Conservation (phyloP, 2,113 vertebrate genomes). For the Neoarius graeffei region DNA sequence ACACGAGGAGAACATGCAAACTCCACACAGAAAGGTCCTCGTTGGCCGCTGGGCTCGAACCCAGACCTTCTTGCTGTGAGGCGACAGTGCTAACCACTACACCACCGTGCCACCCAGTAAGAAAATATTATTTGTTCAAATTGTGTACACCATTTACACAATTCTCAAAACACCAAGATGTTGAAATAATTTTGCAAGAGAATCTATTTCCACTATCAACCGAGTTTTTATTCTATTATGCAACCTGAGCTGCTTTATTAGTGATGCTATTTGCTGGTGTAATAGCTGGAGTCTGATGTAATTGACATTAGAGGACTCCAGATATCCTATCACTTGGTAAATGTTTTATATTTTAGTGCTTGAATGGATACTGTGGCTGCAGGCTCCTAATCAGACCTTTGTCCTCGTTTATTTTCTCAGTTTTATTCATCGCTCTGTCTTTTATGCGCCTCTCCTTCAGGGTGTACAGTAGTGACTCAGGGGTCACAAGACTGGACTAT, state of each 20-base stretch:
- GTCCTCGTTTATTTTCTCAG: constrained; percentile 27
- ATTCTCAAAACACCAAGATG: background rate
- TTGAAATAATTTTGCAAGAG: background rate
- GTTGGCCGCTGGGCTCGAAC: no score
- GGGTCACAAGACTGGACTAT: constrained; percentile 70
- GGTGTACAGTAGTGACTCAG: constrained; percentile 50
- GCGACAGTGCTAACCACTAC: no score
- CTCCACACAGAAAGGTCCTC: no score
- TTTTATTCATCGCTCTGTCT: background rate
- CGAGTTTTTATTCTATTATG: background rate
- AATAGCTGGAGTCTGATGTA: constrained; percentile 30
- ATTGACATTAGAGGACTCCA: constrained; percentile 31
- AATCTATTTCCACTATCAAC: background rate
- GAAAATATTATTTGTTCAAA: background rate
- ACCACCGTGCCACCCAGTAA: background rate
- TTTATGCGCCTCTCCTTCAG: constrained; percentile 19
- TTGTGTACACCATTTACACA: background rate
- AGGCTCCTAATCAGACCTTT: constrained; percentile 18
- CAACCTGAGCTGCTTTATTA: constrained; percentile 28
- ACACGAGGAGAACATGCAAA: no score
- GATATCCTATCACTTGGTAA: constrained; percentile 27
- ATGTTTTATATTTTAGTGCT: constrained; percentile 27
- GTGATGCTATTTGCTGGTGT: constrained; percentile 13
- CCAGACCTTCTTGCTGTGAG: no score
- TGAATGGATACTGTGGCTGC: constrained; percentile 7